A percentile compares a stretch with the other conserved stretches of the same genome.
Evolutionary conservation across 2,113 vertebrate species (phyloP).

Genomic region (Mus musculus): GRCm39 chr13:43974001-43974500

Average conservation of each 20-base stretch:
- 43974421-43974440: background rate
- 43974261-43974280: background rate
- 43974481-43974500: background rate
- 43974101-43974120: background rate
- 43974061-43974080: background rate
- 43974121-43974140: background rate
- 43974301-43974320: background rate
- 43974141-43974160: background rate
- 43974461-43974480: background rate
- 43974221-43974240: background rate
- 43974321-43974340: background rate
- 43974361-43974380: background rate
- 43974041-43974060: slow-evolving; percentile 11
- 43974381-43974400: background rate
- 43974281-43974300: background rate
- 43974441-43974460: background rate
- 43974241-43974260: background rate
- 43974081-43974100: background rate
- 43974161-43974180: slow-evolving; percentile 29
- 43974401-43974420: background rate
- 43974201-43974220: background rate
- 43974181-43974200: slow-evolving; percentile 45
- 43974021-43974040: slow-evolving; percentile 21
- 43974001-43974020: background rate
- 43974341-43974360: background rate